A percentile compares a stretch with the other conserved stretches of the same genome.
phyloP scores from a whole-genome alignment of 2,888 invertebrate species.

The Itoplectis maculator region DNA sequence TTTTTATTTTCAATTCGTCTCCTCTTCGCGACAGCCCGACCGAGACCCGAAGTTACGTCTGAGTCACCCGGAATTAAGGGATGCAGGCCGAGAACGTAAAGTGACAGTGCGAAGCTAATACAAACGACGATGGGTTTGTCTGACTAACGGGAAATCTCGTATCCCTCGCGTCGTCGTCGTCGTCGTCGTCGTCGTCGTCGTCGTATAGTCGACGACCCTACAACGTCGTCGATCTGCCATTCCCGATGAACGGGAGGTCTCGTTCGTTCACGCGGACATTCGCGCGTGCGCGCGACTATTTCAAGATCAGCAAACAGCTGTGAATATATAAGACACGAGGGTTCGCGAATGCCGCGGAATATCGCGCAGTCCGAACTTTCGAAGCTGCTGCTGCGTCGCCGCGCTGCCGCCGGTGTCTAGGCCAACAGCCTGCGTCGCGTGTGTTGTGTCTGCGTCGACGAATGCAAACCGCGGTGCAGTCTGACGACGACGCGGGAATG shows the following conservation, averaged over 20 bases:
- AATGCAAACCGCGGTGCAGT: slow-evolving; percentile 18
- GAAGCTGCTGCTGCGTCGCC: slow-evolving; percentile 35
- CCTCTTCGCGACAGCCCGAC: background rate
- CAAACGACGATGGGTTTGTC: slow-evolving; percentile 22
- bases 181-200: no score
- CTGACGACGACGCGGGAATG: slow-evolving; percentile 57
- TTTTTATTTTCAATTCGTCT: background rate
- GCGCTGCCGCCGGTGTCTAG: no score
- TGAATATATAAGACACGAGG: slow-evolving; percentile 20
- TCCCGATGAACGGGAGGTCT: slow-evolving; percentile 31
- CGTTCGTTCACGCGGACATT: slow-evolving; percentile 29
- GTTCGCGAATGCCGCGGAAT: slow-evolving; percentile 2
- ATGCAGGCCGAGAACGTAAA: background rate
- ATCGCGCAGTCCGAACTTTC: slow-evolving; percentile 25
- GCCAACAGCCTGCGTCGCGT: slow-evolving; percentile 53
- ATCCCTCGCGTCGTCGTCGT: background rate
- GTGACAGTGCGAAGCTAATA: slow-evolving; percentile 7
- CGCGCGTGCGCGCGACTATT: slow-evolving; percentile 26
- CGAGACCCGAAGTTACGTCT: background rate
- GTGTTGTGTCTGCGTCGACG: slow-evolving; percentile 59
- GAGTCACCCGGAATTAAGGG: background rate
- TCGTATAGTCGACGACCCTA: slow-evolving; percentile 8
- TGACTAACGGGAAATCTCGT: slow-evolving; percentile 31
- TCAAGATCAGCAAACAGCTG: slow-evolving; percentile 50
- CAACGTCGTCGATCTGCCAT: slow-evolving; percentile 1